These are phyloP conservation scores for Okapia johnstoni DNA, from an alignment of 2,113 vertebrate species.

Conservation along the genomic window DNA sequence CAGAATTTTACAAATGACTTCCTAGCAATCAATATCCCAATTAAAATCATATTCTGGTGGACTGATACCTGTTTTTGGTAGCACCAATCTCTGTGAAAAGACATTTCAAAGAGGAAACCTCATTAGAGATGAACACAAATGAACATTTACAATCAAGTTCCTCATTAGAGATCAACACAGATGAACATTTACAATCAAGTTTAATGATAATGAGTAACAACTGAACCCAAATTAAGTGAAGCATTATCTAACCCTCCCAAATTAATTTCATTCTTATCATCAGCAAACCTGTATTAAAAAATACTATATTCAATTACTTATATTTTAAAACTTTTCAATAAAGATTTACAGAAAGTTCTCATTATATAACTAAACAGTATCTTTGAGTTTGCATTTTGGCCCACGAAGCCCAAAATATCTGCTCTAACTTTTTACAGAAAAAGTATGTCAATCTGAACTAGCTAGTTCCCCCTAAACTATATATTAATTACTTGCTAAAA, in stretches of 20 bases:
- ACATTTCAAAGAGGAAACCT: background rate
- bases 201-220: background rate
- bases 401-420: background rate
- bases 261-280: constrained; percentile 14
- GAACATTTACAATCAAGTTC: background rate
- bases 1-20: constrained; percentile 9
- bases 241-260: background rate
- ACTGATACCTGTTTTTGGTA: background rate
- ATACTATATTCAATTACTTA: background rate
- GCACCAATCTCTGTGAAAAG: background rate
- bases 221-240: background rate
- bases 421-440: background rate
- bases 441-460: background rate
- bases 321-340: background rate
- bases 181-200: background rate
- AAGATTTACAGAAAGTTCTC: background rate
- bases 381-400: background rate
- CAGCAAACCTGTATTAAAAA: background rate
- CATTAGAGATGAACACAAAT: background rate
- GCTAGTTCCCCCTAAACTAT: background rate
- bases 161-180: background rate
- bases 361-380: background rate
- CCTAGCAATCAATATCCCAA: background rate
- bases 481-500: background rate
- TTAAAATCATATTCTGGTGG: background rate